Evolutionary conservation across 2,888 invertebrate genomes (phyloP).

Genomic region (Calliscelio sp.): DNA sequence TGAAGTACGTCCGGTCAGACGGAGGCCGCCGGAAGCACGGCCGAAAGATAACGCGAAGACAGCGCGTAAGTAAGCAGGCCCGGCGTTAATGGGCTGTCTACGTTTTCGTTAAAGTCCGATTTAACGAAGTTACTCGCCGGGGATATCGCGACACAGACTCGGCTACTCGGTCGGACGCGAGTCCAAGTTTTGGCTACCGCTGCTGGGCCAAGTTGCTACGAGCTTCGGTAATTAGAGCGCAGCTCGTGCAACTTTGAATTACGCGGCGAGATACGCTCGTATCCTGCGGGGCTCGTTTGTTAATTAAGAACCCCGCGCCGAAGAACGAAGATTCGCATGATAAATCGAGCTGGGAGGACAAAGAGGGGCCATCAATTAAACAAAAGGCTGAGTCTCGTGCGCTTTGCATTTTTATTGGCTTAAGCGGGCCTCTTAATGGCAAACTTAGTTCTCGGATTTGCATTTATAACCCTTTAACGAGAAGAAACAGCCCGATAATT

Average conservation of each 20-base stretch:
- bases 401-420: conserved; percentile 66
- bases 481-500: conserved; percentile 71
- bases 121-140: conserved; percentile 71
- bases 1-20: conserved; percentile 84
- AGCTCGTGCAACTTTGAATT: conserved; percentile 84
- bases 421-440: conserved; percentile 73
- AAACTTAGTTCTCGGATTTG: conserved; percentile 75
- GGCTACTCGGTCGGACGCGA: conserved; percentile 63
- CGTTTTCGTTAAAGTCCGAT: conserved; percentile 79
- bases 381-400: conserved; percentile 42
- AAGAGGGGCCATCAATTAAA: conserved; percentile 56
- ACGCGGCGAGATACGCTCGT: conserved; percentile 78
- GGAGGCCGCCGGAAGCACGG: conserved; percentile 82
- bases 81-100: conserved; percentile 74
- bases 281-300: conserved; percentile 82
- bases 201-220: conserved; percentile 75
- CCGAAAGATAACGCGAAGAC: conserved; percentile 81
- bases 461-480: conserved; percentile 80
- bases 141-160: conserved; percentile 66
- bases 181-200: conserved; percentile 78
- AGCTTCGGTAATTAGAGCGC: conserved; percentile 84
- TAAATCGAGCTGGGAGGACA: conserved; percentile 50
- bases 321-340: conserved; percentile 68
- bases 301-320: conserved; percentile 79
- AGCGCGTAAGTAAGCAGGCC: conserved; percentile 68